Conservation (phyloP, 2,113 vertebrate genomes). For the Misgurnus mizolepis region DNA sequence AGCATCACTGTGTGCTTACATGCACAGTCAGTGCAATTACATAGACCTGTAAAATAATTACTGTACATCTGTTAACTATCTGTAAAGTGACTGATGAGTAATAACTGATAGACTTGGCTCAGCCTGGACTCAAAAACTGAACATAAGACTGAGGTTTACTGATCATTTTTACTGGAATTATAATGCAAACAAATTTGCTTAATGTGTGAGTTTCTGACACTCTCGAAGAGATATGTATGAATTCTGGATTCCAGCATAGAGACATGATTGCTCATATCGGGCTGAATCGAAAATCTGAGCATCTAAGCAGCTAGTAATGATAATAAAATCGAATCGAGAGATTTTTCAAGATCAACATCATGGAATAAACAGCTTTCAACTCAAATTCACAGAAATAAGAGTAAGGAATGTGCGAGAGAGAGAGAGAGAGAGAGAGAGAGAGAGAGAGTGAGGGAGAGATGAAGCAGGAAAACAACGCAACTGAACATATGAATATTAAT, state of each 20-base stretch:
- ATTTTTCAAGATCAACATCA: conserved; percentile 21
- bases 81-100: conserved; percentile 69
- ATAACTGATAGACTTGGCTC: conserved; percentile 62
- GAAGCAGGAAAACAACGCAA: conserved; percentile 47
- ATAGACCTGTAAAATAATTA: conserved; percentile 76
- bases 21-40: conserved; percentile 64
- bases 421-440: conserved; percentile 11
- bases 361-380: conserved; percentile 25
- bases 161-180: too few relatives aligned
- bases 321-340: not conserved
- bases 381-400: conserved; percentile 21
- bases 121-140: conserved; percentile 50
- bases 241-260: conserved; percentile 24
- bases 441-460: conserved; percentile 17
- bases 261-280: conserved; percentile 12
- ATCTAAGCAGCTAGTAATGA: not conserved
- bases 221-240: not conserved
- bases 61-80: conserved; percentile 65
- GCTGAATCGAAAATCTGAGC: conserved; percentile 2
- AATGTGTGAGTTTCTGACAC: conserved; percentile 6
- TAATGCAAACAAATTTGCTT: conserved; percentile 13
- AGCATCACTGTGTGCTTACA: conserved; percentile 57
- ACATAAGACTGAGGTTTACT: conserved; percentile 33
- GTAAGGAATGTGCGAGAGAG: not conserved
- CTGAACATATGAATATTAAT: conserved; percentile 66